These are phyloP conservation scores for Theristicus caerulescens DNA, from an alignment of 2,113 vertebrate genomes.

Conservation along the genomic window DNA sequence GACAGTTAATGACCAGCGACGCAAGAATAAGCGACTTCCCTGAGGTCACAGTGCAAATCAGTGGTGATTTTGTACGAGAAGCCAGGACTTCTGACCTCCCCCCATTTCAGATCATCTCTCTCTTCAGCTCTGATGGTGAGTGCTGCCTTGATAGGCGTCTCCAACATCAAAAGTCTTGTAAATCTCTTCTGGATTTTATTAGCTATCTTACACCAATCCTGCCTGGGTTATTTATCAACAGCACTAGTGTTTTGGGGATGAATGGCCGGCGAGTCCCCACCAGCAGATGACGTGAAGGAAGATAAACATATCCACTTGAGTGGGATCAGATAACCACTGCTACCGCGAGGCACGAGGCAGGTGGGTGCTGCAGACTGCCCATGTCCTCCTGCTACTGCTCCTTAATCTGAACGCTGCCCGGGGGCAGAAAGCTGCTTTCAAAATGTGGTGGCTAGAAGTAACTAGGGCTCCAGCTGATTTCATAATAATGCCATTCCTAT, in stretches of 20 bases:
- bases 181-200: background rate
- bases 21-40: background rate
- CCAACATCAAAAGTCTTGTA: background rate
- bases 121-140: background rate
- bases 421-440: background rate
- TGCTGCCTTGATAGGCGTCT: background rate
- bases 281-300: background rate
- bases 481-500: background rate
- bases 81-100: background rate
- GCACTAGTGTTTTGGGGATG: background rate
- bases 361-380: background rate
- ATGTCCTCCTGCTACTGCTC: accelerated
- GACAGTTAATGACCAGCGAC: background rate
- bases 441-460: background rate
- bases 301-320: background rate
- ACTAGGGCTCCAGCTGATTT: background rate
- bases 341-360: accelerated
- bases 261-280: background rate
- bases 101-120: background rate
- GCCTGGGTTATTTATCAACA: background rate
- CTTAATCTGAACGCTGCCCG: background rate
- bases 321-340: background rate
- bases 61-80: accelerated
- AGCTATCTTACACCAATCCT: background rate
- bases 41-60: background rate